Base-by-base conservation (phyloP, 2,113 vertebrate genomes). In the Tauraco erythrolophus region DNA sequence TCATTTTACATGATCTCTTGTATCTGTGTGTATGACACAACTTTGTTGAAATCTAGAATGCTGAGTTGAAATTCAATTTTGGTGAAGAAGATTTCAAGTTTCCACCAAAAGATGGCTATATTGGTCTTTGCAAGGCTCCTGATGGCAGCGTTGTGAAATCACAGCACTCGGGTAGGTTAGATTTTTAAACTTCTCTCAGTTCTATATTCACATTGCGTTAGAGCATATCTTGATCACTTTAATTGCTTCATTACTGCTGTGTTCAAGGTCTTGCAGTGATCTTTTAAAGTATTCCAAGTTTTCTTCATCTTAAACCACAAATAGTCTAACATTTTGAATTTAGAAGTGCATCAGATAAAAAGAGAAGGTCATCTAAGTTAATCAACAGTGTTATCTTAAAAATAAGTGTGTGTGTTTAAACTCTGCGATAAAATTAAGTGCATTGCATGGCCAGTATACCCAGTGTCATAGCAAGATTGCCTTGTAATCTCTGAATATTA, bases 31-130 rank as follows among this genome's bases (percentile, higher is more conserved):
- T 60, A 9, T 95, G 50, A 94, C 58, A 31, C 22, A 50, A 85
- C 62, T 92, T 57, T 91, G 41, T 87, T 92, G 9, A 74, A 27
- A 95, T 28, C 21, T 97, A 99, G 99, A 99, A 99, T 91, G 99
- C 99, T 66, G 99, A 99, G 89, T 97, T 99, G 72, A 99, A 99
- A 97, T 99, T 99, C 94, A 99, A 99, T 97, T 99, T 99, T 60
- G 99, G 99, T 75, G 99, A 99, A 77, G 99, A 99, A 57, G 98
- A 98, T 5, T 99, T 99, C 84, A 99, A 99, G 96, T 97, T 98
- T 96, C 94, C 98, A 30, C 99, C 99, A 15, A 99, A 99, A 96
- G 98, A 98, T 45, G 99, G 99, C 16, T 99, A 98, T 79, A 78
- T 98, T 76, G 98, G 98, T 51, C 94, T 99, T 70, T 96, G 98